Evolutionary conservation across 35 echinoderm and acorn worm species (phyloP).

Genomic region (Antedon bifida): DNA sequence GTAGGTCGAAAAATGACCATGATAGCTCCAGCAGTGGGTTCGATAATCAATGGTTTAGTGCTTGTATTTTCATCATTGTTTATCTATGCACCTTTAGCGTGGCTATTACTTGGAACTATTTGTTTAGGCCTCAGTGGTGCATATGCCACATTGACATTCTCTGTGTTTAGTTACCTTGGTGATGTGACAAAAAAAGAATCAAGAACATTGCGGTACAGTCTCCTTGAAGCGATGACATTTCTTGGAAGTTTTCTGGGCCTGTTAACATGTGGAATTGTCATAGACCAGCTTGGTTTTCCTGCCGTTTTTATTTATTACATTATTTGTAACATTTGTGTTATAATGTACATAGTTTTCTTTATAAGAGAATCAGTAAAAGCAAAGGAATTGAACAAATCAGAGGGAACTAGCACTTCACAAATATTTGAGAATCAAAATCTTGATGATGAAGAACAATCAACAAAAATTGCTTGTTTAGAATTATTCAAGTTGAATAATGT

Average conservation of each 20-base stretch:
- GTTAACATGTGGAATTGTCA: slow-evolving; percentile 55
- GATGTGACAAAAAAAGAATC: slow-evolving; percentile 56
- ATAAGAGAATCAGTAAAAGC: slow-evolving; percentile 48
- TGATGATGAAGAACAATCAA: not conserved
- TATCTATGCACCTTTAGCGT: slow-evolving; percentile 37
- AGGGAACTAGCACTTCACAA: not conserved
- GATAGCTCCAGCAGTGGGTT: slow-evolving; percentile 46
- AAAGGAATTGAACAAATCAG: not conserved
- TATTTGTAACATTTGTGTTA: slow-evolving; percentile 22
- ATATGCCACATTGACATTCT: slow-evolving; percentile 42
- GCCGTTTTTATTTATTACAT: slow-evolving; percentile 77
- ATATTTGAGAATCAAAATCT: not conserved
- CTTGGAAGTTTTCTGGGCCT: slow-evolving; percentile 76
- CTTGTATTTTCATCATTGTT: slow-evolving; percentile 41
- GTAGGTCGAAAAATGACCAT: slow-evolving; percentile 55
- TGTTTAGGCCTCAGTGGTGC: slow-evolving; percentile 52
- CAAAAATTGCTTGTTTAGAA: slow-evolving; percentile 22
- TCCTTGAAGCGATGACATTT: slow-evolving; percentile 89
- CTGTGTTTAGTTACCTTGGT: slow-evolving; percentile 87
- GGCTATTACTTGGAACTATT: slow-evolving; percentile 52
- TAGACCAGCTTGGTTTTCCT: slow-evolving; percentile 59
- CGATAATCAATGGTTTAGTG: slow-evolving; percentile 49
- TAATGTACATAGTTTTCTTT: slow-evolving; percentile 57
- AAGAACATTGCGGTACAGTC: slow-evolving; percentile 54
- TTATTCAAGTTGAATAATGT: slow-evolving; percentile 60